Evolutionary conservation across 2,888 invertebrate genomes (phyloP).

Genomic region (Thecophora atra): DNA sequence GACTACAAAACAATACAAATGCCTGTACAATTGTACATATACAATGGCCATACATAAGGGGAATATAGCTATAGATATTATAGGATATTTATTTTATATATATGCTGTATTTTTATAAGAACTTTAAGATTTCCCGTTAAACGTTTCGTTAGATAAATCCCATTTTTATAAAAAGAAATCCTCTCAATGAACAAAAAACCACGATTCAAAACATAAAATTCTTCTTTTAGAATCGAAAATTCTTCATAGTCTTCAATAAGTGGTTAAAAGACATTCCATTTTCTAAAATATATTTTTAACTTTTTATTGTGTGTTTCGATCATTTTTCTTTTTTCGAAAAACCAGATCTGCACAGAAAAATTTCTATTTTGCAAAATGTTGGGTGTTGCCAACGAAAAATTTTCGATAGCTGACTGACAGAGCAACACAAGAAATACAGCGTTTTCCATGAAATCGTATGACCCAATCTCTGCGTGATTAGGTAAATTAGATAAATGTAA

Average conservation of each 20-base stretch:
- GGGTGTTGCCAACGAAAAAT: constrained; percentile 21
- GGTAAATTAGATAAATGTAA: too few species aligned
- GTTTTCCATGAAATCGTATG: too few species aligned
- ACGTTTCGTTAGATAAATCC: not conserved
- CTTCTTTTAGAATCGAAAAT: too few species aligned
- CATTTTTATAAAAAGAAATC: not conserved
- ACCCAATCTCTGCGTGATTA: too few species aligned
- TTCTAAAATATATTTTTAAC: not conserved
- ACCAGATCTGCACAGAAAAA: constrained; percentile 14
- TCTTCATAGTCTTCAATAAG: not conserved
- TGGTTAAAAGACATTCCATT: not conserved
- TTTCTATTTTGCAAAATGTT: constrained; percentile 16
- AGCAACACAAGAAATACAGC: too few species aligned
- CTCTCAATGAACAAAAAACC: not conserved
- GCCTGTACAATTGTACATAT: not conserved
- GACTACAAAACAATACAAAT: not conserved
- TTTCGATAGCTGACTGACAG: constrained; percentile 26
- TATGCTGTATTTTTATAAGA: not conserved
- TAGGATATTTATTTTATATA: not conserved
- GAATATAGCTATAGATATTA: not conserved
- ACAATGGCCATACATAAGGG: not conserved
- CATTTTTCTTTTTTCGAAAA: constrained; percentile 6
- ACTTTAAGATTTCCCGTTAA: not conserved
- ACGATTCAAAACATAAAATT: too few species aligned
- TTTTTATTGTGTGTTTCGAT: not conserved